These are phyloP conservation scores for Brienomyrus longianalis DNA, from an alignment of 2,113 vertebrate species.

Conservation along the genomic window DNA sequence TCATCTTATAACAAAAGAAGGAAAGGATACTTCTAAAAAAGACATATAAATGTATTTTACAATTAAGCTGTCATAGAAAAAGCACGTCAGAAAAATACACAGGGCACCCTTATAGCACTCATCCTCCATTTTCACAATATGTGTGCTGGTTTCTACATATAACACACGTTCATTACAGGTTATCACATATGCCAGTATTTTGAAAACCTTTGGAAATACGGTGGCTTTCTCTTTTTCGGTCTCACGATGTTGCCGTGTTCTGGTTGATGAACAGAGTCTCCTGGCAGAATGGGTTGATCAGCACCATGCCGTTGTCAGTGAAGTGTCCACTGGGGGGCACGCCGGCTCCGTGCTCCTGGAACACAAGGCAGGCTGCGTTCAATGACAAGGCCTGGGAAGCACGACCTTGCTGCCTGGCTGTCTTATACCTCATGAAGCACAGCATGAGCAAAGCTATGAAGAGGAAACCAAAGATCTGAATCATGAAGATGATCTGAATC, in stretches of 20 bases:
- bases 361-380: slow-evolving; percentile 24
- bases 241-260: slow-evolving; percentile 57
- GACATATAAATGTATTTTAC: slow-evolving; percentile 71
- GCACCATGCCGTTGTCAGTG: slow-evolving; percentile 86
- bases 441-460: not conserved
- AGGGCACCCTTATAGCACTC: slow-evolving; percentile 58
- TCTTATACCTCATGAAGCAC: not conserved
- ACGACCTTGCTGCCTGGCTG: not conserved
- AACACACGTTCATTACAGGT: slow-evolving; percentile 69
- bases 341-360: slow-evolving; percentile 83
- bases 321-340: slow-evolving; percentile 91
- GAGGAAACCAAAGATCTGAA: slow-evolving; percentile 42
- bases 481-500: slow-evolving; percentile 18
- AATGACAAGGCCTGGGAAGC: not conserved
- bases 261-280: slow-evolving; percentile 89
- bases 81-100: slow-evolving; percentile 73
- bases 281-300: slow-evolving; percentile 98
- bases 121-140: slow-evolving; percentile 22
- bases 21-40: slow-evolving; percentile 63
- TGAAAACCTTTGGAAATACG: slow-evolving; percentile 58
- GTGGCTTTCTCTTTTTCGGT: slow-evolving; percentile 36
- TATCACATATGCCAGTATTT: slow-evolving; percentile 75
- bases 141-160: not conserved
- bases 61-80: slow-evolving; percentile 69
- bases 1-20: slow-evolving; percentile 49